phyloP scores from a whole-genome alignment of 2,888 invertebrate species.

The Argyresthia goedartella region DNA sequence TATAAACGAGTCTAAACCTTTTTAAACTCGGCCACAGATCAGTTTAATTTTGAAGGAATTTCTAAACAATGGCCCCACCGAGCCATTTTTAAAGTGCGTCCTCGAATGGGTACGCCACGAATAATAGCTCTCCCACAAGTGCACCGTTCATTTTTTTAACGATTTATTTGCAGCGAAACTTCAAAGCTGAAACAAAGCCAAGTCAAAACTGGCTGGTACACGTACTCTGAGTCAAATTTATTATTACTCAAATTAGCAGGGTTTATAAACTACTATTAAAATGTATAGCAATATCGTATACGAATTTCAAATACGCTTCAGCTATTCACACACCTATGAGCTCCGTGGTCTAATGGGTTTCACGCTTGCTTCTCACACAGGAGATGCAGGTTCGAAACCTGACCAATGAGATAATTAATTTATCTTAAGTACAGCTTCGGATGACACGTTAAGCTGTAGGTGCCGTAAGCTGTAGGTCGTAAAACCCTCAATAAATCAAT shows the following conservation, averaged over 20 bases:
- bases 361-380: too few relatives aligned
- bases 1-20: background rate
- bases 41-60: conserved; percentile 65
- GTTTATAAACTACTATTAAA: too few relatives aligned
- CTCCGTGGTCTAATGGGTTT: too few relatives aligned
- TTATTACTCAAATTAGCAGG: background rate
- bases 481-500: too few relatives aligned
- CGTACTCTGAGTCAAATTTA: background rate
- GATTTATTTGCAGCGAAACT: background rate
- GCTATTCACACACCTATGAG: too few relatives aligned
- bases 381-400: too few relatives aligned
- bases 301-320: too few relatives aligned
- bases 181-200: background rate
- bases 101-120: background rate
- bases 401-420: too few relatives aligned
- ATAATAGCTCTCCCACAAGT: background rate
- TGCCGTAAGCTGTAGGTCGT: too few relatives aligned
- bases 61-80: conserved; percentile 56
- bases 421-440: too few relatives aligned
- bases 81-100: conserved; percentile 15
- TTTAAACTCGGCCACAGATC: conserved; percentile 46
- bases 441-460: too few relatives aligned
- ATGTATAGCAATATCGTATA: too few relatives aligned
- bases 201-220: background rate
- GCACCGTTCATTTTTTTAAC: background rate